Base-by-base conservation (phyloP, 2,888 invertebrate species). In the Drosophila mercatorum region DNA sequence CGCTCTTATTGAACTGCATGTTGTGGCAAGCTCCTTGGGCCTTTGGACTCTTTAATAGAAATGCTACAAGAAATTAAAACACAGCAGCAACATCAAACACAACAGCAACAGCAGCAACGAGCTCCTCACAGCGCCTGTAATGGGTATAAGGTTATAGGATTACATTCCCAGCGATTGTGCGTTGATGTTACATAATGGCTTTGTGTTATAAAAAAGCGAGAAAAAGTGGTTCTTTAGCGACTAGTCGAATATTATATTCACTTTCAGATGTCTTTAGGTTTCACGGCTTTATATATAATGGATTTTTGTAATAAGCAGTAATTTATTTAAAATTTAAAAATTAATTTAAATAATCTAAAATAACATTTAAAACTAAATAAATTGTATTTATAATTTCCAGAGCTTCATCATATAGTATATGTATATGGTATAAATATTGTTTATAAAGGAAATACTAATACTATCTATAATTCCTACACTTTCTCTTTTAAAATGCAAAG, bases 1-100 rank as follows among this genome's bases (percentile, higher is more conserved):
- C 89, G 89, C 84, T 86, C 78, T 84, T 88, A 86, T 86, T 88
- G 86, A 84, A 83, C 89, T 86, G 72, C 79, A 81, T 83, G 81
- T 77, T 80, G 79, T 57, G 66, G 68, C 68, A 75, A 73, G 65
- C 71, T 81, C 72, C 70, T 77, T 75, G 73, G 83, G 73, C 80
- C 51, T 61, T 52, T 34, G 2, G 55, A 12, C 62, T 71, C 83
- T 83, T 80, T 84, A 78, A 88, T 68, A 67, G 66, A 57, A 86
- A 72, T 78, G 73, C 69, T 73, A 61, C 77, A 65, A 72, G 78
- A 75, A 83, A 80, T 72, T 68, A 78, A 71, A 81, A 66, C 58
- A 56, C 53, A 60, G n/a, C 46, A 53, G 26, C 55, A 55, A 22
- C 55, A 55, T 26, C 40, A 58, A 38, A 38, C 8, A 38, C 52